Evolutionary conservation across 2,888 invertebrate genomes (phyloP).

Genomic region (Scotopteryx bipunctaria): DNA sequence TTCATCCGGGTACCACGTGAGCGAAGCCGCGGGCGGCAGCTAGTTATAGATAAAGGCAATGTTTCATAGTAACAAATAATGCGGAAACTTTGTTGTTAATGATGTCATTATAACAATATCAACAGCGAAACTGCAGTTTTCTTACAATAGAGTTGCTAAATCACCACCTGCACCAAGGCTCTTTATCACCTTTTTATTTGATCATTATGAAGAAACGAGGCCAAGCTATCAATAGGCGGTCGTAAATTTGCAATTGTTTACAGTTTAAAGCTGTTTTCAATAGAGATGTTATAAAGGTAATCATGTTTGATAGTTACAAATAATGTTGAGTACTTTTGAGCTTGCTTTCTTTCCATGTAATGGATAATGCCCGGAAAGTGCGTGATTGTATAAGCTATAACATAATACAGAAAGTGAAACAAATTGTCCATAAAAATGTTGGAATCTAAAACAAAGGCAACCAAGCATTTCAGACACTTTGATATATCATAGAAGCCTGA

Average conservation of each 20-base stretch:
- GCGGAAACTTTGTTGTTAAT: background rate
- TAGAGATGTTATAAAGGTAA: background rate
- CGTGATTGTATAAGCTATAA: too few relatives aligned
- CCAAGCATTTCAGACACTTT: too few relatives aligned
- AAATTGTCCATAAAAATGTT: too few relatives aligned
- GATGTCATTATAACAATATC: constrained; percentile 14
- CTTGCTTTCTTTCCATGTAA: too few relatives aligned
- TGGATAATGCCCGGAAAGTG: too few relatives aligned
- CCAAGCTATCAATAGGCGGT: constrained; percentile 8
- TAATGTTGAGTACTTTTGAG: too few relatives aligned
- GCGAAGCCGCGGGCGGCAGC: too few relatives aligned
- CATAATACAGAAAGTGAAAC: too few relatives aligned
- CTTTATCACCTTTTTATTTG: constrained; percentile 11
- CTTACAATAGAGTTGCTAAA: constrained; percentile 10
- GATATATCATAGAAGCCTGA: background rate
- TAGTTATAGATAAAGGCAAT: too few relatives aligned
- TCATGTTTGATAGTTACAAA: too few relatives aligned
- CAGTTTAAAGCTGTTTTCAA: background rate
- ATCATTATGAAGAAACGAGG: constrained; percentile 16
- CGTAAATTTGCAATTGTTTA: constrained; percentile 13
- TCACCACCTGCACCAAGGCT: constrained; percentile 8
- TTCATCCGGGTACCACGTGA: too few relatives aligned
- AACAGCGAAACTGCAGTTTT: constrained; percentile 8
- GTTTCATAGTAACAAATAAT: background rate
- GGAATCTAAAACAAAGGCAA: too few relatives aligned